phyloP scores from a whole-genome alignment of 2,113 vertebrate genomes.

The Xenopus tropicalis region UCB_Xtro_10.0 CM004444.2:176756001-176756500 shows the following conservation, averaged over 20 bases:
- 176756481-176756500: too few relatives aligned
- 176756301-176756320: too few relatives aligned
- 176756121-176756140: conserved; percentile 82
- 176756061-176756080: conserved; percentile 91
- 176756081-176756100: conserved; percentile 86
- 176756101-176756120: conserved; percentile 84
- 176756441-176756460: not conserved
- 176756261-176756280: not conserved
- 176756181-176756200: conserved; percentile 77
- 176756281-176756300: too few relatives aligned
- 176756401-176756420: conserved; percentile 79
- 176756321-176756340: too few relatives aligned
- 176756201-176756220: conserved; percentile 74
- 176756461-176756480: too few relatives aligned
- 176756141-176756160: conserved; percentile 84
- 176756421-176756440: conserved; percentile 68
- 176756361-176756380: too few relatives aligned
- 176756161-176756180: conserved; percentile 72
- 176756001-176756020: too few relatives aligned
- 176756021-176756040: too few relatives aligned
- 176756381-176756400: too few relatives aligned
- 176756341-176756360: too few relatives aligned
- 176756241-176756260: conserved; percentile 80
- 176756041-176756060: conserved; percentile 62
- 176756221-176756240: conserved; percentile 81